These are phyloP conservation scores for Bombus sylvicola DNA, from an alignment of 1,140 invertebrate genomes.

Conservation along the genomic window DNA sequence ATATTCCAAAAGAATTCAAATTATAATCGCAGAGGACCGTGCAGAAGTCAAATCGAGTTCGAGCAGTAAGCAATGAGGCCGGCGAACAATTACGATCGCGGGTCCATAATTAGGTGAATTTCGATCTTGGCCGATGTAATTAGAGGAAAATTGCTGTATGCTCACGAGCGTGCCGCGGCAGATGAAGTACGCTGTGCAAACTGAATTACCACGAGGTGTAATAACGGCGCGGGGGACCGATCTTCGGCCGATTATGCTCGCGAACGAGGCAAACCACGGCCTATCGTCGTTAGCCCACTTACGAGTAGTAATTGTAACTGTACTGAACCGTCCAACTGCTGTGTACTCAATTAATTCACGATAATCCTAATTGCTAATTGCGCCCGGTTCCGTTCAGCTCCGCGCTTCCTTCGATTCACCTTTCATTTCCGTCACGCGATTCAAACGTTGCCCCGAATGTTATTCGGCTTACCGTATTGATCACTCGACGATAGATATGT, in stretches of 20 bases:
- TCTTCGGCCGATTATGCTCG: slow-evolving; percentile 73
- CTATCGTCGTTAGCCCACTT: slow-evolving; percentile 46
- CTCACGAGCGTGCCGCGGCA: not conserved
- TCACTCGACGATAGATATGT: no score
- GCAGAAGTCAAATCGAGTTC: not conserved
- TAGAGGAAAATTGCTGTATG: slow-evolving; percentile 61
- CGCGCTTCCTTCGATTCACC: slow-evolving; percentile 5
- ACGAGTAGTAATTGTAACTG: slow-evolving; percentile 74
- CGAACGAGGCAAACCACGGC: not conserved
- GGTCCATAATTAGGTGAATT: slow-evolving; percentile 51
- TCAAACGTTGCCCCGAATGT: not conserved
- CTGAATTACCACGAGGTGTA: slow-evolving; percentile 74
- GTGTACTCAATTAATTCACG: slow-evolving; percentile 79
- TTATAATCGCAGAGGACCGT: not conserved
- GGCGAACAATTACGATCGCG: not conserved
- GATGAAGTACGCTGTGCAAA: slow-evolving; percentile 70
- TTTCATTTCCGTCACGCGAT: slow-evolving; percentile 13
- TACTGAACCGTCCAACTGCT: slow-evolving; percentile 9
- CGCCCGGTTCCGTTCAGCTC: slow-evolving; percentile 59
- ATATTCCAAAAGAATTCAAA: not conserved
- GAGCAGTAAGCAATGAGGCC: not conserved
- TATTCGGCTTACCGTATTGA: not conserved
- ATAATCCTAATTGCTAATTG: slow-evolving; percentile 82
- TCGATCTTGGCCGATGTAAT: slow-evolving; percentile 64
- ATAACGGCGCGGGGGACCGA: slow-evolving; percentile 69